These are phyloP conservation scores for Agapornis roseicollis DNA, from an alignment of 2,113 vertebrate species.

Conservation along the genomic window DNA sequence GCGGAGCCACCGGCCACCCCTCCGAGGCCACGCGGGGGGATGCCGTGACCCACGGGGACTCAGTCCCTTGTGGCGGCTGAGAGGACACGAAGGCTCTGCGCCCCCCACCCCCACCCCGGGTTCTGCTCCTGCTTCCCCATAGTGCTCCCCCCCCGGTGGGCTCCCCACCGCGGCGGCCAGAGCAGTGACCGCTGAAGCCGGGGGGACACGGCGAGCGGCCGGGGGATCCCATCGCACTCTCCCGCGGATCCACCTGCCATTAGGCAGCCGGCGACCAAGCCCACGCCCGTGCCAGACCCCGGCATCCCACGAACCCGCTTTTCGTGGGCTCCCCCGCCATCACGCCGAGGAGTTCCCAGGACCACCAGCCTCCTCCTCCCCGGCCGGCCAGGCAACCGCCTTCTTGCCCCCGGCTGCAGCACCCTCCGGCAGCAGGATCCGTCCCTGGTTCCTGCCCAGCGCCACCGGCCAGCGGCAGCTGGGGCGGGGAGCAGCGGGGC, in stretches of 20 bases:
- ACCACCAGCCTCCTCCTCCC: not conserved
- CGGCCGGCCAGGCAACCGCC: not conserved
- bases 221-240: not conserved
- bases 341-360: not conserved
- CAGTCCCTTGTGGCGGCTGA: not conserved
- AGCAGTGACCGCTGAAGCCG: not conserved
- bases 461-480: not conserved
- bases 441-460: not conserved
- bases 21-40: not conserved
- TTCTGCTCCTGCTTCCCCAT: not conserved
- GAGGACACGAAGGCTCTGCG: not conserved
- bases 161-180: not conserved
- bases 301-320: not conserved
- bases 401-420: not conserved
- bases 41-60: not conserved
- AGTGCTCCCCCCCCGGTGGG: not conserved
- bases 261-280: not conserved
- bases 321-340: not conserved
- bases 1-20: not conserved
- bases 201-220: not conserved
- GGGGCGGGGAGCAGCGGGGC: not conserved
- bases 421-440: not conserved
- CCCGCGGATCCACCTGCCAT: not conserved
- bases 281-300: not conserved
- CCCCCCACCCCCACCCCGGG: not conserved